phyloP scores from a whole-genome alignment of 2,888 invertebrate genomes.

The Andricus quercusramuli region DNA sequence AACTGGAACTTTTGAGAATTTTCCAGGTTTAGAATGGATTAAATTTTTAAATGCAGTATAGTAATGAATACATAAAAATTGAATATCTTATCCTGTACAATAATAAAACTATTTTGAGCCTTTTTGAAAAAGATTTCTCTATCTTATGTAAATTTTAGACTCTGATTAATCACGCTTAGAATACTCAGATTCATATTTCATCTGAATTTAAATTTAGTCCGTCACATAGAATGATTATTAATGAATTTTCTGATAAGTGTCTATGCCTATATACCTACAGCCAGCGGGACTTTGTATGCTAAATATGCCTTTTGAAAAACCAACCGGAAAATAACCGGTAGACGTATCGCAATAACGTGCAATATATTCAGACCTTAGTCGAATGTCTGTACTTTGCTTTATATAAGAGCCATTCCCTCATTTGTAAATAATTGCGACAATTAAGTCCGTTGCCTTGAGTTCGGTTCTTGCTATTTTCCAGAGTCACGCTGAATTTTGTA shows the following conservation, averaged over 20 bases:
- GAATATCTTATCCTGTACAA: too few relatives aligned
- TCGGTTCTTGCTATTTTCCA: background rate
- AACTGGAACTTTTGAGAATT: too few relatives aligned
- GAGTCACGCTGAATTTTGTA: background rate
- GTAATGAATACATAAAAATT: too few relatives aligned
- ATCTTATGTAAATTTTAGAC: background rate
- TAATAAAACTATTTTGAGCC: background rate
- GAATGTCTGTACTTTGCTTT: constrained; percentile 1
- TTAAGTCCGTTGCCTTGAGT: constrained; percentile 7
- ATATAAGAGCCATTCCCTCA: constrained; percentile 24
- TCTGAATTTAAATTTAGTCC: background rate
- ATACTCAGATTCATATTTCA: background rate
- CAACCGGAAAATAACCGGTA: constrained; percentile 3
- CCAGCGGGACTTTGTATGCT: background rate
- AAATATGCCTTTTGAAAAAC: constrained; percentile 3
- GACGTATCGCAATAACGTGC: background rate
- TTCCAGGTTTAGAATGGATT: too few relatives aligned
- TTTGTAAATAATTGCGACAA: constrained; percentile 32
- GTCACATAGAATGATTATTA: background rate
- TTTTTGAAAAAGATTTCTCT: background rate
- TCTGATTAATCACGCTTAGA: background rate
- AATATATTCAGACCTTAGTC: background rate
- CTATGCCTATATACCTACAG: background rate
- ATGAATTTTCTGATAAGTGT: background rate
- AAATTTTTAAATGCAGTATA: too few relatives aligned